Evolutionary conservation across 1,140 invertebrate species (phyloP), one percentile per base, ranked within the genome.

Genomic region (Tribolium madens): DNA sequence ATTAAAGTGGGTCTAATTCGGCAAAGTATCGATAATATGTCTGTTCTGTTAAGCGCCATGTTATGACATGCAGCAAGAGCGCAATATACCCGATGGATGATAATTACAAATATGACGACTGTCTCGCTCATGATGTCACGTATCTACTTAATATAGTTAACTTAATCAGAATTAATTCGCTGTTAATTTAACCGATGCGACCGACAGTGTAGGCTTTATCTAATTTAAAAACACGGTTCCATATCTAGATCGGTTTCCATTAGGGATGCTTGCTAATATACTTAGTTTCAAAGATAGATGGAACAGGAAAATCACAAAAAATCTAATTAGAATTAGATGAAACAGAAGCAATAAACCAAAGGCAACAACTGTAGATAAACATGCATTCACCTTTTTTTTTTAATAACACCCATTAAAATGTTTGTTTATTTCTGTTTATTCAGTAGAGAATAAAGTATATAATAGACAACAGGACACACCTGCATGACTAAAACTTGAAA

Each of bases 131-230:
- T 81, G 81, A 83, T 81, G 81, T 83, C 80, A 81, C 81, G 76
- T 79, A 81, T 82, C 78, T 76, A 80, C 64, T 83, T 79, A 80
- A 83, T 80, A 75, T 80, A 81, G 78, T 83, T 83, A 83, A 80
- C 81, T 83, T 82, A 83, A 83, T 83, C 82, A 83, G 78, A 83
- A 83, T 83, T 81, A 83, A 83, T 81, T 81, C 77, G 79, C 76
- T 79, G 79, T 80, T 83, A 83, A 83, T 83, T 83, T 78, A 80
- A 80, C 76, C 76, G 77, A 78, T 70, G 71, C 78, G 73, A 79
- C 75, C 78, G 76, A 81, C 80, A 76, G 78, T 52, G 80, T 78
- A 81, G 72, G 80, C 74, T 79, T 79, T 81, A 81, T 81, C 53
- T 78, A 81, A 81, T 81, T 79, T 77, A 71, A 48, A 77, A 73